Base-by-base conservation (phyloP, 1,140 invertebrate genomes). In the Saxidomus purpurata region DNA sequence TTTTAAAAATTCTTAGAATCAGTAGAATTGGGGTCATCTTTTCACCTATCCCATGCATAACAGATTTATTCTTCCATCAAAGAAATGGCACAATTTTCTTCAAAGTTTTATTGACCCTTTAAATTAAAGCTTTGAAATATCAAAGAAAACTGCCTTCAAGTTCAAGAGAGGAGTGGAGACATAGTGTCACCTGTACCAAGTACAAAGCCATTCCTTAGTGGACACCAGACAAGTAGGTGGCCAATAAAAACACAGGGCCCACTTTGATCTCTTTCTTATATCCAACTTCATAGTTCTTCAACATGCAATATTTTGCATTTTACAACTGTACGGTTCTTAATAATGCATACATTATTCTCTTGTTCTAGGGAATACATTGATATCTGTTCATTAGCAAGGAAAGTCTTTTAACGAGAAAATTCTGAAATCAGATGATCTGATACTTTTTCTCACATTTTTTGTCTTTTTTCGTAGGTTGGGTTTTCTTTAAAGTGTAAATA, bases 281-380 rank as follows among this genome's bases (percentile, higher is more conserved):
- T 31, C 34, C 9, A 3, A 19, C 22, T 38, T 19, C 17, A 71
- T 40, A 38, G 67, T 17, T 38, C 1, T n/a, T 71, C 28, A 19
- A 28, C 67, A 71, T 71, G 67, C 67, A n/a, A 71, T 38, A 19
- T 71, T 19, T 15, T 71, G 25, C 67, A 71, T 71, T 71, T 71
- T 38, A 71, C 67, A 38, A 38, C 67, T 71, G 34, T 38, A 38
- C 38, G 11, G 22, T 17, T 28, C 67, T 71, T 22, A 71, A 71
- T 71, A 38, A 71, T 71, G 67, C 17, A 71, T 71, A 38, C 31
- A 71, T 28, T 28, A n/a, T 19, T 71, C 34, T 22, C 22, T 38
- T 38, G 13, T 71, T 63, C 25, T 63, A 43, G 43, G n/a, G n/a
- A n/a, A n/a, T n/a, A n/a, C n/a, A n/a, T n/a, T n/a, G n/a, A n/a